Percentiles rank a stretch among this genome's conserved stretches.
Evolutionary conservation across 2,113 vertebrate genomes (phyloP).

Genomic region (Oplegnathus fasciatus): DNA sequence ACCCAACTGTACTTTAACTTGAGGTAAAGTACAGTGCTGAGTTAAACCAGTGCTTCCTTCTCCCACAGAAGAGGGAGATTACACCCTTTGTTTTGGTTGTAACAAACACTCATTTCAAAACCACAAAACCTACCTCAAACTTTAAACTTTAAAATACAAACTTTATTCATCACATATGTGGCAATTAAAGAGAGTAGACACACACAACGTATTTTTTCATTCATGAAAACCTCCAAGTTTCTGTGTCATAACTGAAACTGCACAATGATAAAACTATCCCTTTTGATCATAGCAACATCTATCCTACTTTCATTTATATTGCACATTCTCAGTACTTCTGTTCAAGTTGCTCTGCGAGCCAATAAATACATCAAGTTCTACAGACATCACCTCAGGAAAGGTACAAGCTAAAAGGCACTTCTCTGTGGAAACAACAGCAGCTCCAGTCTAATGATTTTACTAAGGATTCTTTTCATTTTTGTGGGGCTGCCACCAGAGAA

Average conservation of each 20-base stretch:
- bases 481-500: neutral
- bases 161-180: constrained; percentile 26
- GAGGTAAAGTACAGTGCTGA: neutral
- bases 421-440: constrained; percentile 16
- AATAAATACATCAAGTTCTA: constrained; percentile 1
- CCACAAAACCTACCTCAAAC: neutral
- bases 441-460: neutral
- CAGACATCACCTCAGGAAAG: neutral
- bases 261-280: neutral
- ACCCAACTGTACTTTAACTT: neutral
- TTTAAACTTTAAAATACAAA: neutral
- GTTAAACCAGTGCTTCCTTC: too few species aligned
- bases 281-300: neutral
- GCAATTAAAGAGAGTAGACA: neutral
- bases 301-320: constrained; percentile 16
- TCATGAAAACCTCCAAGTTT: neutral
- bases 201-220: neutral
- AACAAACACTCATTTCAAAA: neutral
- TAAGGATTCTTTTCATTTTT: neutral
- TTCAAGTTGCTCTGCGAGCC: constrained; percentile 4
- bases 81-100: neutral
- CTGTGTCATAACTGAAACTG: neutral
- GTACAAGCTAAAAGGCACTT: neutral
- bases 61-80: neutral
- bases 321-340: constrained; percentile 34